Base-by-base conservation (phyloP, 2,888 invertebrate species). In the Rambutsinella grinnellia region DNA sequence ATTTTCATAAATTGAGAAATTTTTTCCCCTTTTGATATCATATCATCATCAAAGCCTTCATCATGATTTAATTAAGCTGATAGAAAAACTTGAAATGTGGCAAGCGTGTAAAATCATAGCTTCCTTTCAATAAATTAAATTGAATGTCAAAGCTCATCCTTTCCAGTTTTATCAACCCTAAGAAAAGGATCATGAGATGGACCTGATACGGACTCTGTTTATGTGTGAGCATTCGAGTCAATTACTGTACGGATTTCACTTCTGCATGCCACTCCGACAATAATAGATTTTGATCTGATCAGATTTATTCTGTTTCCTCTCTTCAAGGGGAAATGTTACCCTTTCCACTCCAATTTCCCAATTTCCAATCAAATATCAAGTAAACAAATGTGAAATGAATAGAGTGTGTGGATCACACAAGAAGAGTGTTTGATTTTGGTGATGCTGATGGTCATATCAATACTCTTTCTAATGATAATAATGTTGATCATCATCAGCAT, bases 401-500 rank as follows among this genome's bases (percentile, higher is more conserved):
- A 36, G 36, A 36, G 13, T 36, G 36, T 8, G 13, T 36, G 36
- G 36, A 36, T 36, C 36, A 36, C 36, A 5, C 36, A 36, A 36
- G 36, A 5, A 36, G 36, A 36, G 6, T 36, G 36, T 65, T 72
- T 60, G 58, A 72, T 72, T 72, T 72, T 46, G 63, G 49, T 71
- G 63, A 60, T 51, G 61, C 51, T 23, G 46, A 71, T 71, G 57
- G 57, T 21, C 46, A 23, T 60, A 44, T 58, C 58, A 19, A 19
- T 67, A 57, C 57, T 51, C 36, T 28, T 6, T 27, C 28, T 49
- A 19, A 21, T 28, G 61, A 46, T 62, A 23, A 47, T 21, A 15
- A 26, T 15, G 62, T 27, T 49, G 71, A 71, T 71, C 56, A 63
- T 47, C 54, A 70, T 36, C 36, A 36, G 6, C 36, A 13, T 49